Evolutionary conservation across 2,113 vertebrate genomes (phyloP), one percentile per base, ranked within the genome.

Genomic region (Upupa epops): DNA sequence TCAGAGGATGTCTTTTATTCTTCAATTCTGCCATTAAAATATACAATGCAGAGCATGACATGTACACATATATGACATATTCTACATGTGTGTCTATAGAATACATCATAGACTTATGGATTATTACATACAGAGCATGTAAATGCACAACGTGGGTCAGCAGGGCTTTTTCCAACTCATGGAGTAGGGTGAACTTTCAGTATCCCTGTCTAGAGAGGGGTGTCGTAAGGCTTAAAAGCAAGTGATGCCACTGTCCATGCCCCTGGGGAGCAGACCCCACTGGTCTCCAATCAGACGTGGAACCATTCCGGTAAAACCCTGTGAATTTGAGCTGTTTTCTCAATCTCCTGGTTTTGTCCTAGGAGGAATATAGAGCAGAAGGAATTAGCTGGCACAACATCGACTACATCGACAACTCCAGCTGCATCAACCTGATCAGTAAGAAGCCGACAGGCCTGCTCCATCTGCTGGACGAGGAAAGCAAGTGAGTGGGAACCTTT

Each of bases 381-480:
- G 99, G 98, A 94, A 99, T 99, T 96, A 98, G 97, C 97, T 99
- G 99, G 99, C 98, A 98, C 88, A 99, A 99, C 96, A 99, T 99
- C 4, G 98, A 99, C 96, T 99, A 99, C 95, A 99, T 99, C 28
- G 99, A 99, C 98, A 99, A 99, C 91, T 98, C 98, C 0, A 97
- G 98, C 94, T 99, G 99, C 97, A 99, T 99, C 96, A 98, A 97
- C 96, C 98, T 99, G 93, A 99, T 99, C 98, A 99, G 99, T 95
- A 99, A 98, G 98, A 99, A 99, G 95, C 99, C 99, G 71, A 99
- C 99, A 0, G 99, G 98, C 20, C 97, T 99, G 83, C 98, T 99
- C 97, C 98, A 99, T 95, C 98, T 99, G 81, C 98, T 99, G 97
- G 99, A 99, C 80, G 99, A 99, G 86, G 99, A 99, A 96, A 99